Evolutionary conservation across 2,797 vertebrate genomes (phyloP).

Genomic region (Anguilla pacifica): DNA sequence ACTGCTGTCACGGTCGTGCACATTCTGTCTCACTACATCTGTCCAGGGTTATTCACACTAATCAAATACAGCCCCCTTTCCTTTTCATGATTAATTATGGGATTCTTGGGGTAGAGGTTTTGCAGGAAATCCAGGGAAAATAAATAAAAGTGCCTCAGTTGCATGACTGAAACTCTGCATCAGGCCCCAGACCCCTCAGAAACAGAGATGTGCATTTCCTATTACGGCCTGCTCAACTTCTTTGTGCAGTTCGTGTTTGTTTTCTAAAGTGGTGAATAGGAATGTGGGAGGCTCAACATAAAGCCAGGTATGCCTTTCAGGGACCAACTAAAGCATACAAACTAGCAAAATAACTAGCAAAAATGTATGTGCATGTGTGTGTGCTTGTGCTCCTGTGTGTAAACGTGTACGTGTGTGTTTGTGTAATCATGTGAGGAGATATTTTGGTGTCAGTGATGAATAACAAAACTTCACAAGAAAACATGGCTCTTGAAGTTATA

Average conservation of each 20-base stretch:
- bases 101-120: conserved; percentile 13
- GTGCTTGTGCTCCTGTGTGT: not conserved
- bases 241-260: not conserved
- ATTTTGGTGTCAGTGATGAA: not conserved
- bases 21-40: conserved; percentile 1
- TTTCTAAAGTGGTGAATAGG: not conserved
- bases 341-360: not conserved
- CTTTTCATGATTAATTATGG: conserved; percentile 3
- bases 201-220: not conserved
- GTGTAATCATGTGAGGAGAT: not conserved
- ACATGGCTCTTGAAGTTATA: not conserved
- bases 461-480: not conserved
- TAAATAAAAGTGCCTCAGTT: not conserved
- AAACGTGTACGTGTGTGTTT: not conserved
- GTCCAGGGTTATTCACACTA: conserved; percentile 24
- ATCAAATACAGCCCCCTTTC: conserved; percentile 30
- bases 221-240: not conserved
- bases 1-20: not conserved
- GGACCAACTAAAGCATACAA: not conserved
- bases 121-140: conserved; percentile 14
- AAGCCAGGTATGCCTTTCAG: not conserved
- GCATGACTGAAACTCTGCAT: not conserved
- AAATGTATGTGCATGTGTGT: not conserved
- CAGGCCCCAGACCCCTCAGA: not conserved
- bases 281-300: not conserved